Conservation (phyloP, 2,797 vertebrate genomes). For the Bothrops alternatus region DNA sequence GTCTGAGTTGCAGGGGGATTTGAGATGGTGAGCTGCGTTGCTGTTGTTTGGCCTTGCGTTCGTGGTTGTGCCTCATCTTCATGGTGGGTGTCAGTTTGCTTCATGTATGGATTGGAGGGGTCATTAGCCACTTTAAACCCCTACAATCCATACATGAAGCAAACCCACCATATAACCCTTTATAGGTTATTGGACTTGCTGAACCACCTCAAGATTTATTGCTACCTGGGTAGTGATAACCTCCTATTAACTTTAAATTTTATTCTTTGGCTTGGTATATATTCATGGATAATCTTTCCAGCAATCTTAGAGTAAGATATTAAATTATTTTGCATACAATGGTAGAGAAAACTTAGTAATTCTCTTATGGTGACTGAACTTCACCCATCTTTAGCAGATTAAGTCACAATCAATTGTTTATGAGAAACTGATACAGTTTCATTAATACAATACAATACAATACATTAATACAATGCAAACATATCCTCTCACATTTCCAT, state of each 20-base stretch:
- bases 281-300: background rate
- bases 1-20: too few relatives aligned
- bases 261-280: background rate
- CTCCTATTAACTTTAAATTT: background rate
- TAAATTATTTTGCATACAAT: background rate
- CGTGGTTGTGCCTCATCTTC: too few relatives aligned
- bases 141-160: too few relatives aligned
- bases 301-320: background rate
- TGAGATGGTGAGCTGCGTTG: too few relatives aligned
- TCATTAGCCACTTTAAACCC: too few relatives aligned
- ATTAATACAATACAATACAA: too few relatives aligned
- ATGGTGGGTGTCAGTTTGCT: too few relatives aligned
- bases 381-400: background rate
- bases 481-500: too few relatives aligned
- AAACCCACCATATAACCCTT: background rate
- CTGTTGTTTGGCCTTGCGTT: too few relatives aligned
- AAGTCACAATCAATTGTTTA: background rate
- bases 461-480: too few relatives aligned
- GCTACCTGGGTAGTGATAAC: background rate
- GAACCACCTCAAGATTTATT: background rate
- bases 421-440: background rate
- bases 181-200: background rate
- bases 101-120: too few relatives aligned
- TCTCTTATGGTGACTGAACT: too few relatives aligned
- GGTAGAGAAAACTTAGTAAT: background rate